Percentiles rank a stretch among this genome's conserved stretches.
Evolutionary conservation across 2,888 invertebrate genomes (phyloP).

Genomic region (Furcula furcula): DNA sequence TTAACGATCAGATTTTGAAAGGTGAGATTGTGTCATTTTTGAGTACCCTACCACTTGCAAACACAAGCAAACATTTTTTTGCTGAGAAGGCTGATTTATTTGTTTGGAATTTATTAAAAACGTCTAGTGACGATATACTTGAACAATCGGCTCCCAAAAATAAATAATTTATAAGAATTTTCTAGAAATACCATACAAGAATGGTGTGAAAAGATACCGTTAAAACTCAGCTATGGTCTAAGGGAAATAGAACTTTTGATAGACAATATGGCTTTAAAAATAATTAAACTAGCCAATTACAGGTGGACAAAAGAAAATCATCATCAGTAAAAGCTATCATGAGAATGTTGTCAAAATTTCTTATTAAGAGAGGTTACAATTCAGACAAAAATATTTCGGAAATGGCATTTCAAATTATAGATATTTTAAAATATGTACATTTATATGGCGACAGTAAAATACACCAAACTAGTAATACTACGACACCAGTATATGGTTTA

Average conservation of each 20-base stretch:
- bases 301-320: conserved; percentile 9
- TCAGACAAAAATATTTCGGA: conserved; percentile 7
- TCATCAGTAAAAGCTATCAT: no score
- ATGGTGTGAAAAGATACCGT: conserved; percentile 13
- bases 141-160: no score
- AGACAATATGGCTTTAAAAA: conserved; percentile 11
- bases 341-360: conserved; percentile 8
- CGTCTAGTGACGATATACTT: background rate
- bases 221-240: conserved; percentile 4
- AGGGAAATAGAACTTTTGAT: conserved; percentile 7
- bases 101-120: conserved; percentile 2
- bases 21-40: conserved; percentile 16
- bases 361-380: conserved; percentile 5
- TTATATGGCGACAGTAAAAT: no score
- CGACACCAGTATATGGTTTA: conserved; percentile 8
- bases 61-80: conserved; percentile 3
- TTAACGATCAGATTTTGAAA: conserved; percentile 8
- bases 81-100: conserved; percentile 7
- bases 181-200: conserved; percentile 8
- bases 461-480: conserved; percentile 1
- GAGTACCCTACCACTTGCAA: conserved; percentile 14
- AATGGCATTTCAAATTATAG: conserved; percentile 9
- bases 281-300: conserved; percentile 5
- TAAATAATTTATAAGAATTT: background rate
- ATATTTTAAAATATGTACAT: background rate